A percentile compares a stretch with the other conserved stretches of the same genome.
These are phyloP conservation scores for Platyrinchus mystaceus DNA, from an alignment of 2,797 vertebrate species.

Conservation along the genomic window DNA sequence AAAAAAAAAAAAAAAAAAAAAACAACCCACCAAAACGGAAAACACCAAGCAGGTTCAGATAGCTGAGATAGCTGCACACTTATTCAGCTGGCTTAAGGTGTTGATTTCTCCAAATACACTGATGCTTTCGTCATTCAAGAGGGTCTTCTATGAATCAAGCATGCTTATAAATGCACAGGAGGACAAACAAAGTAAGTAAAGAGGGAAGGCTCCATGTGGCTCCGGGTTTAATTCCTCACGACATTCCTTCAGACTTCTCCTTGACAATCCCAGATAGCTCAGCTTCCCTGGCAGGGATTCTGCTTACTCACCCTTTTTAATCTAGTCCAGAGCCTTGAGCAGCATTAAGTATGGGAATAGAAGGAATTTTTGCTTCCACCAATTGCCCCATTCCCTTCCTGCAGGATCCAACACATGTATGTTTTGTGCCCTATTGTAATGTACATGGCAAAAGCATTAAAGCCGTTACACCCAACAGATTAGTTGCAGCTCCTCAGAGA, in stretches of 20 bases:
- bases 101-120: neutral
- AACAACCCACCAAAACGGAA: too few relatives aligned
- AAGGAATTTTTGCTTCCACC: neutral
- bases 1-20: neutral
- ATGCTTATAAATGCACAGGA: neutral
- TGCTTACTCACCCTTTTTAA: slow-evolving; percentile 12
- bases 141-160: neutral
- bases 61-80: neutral
- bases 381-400: neutral
- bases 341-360: neutral
- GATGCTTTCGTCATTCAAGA: neutral
- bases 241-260: slow-evolving; percentile 28
- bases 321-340: neutral
- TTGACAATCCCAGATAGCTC: neutral
- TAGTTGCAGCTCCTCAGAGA: neutral
- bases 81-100: neutral
- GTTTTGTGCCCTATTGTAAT: neutral
- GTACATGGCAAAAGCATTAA: neutral
- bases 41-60: neutral
- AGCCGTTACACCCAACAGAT: neutral
- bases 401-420: neutral
- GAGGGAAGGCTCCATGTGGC: neutral
- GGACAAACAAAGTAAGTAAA: neutral
- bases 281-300: slow-evolving; percentile 7
- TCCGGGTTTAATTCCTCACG: neutral